Evolutionary conservation across 2,888 invertebrate species (phyloP).

Genomic region (Lumbricus terrestris): DNA sequence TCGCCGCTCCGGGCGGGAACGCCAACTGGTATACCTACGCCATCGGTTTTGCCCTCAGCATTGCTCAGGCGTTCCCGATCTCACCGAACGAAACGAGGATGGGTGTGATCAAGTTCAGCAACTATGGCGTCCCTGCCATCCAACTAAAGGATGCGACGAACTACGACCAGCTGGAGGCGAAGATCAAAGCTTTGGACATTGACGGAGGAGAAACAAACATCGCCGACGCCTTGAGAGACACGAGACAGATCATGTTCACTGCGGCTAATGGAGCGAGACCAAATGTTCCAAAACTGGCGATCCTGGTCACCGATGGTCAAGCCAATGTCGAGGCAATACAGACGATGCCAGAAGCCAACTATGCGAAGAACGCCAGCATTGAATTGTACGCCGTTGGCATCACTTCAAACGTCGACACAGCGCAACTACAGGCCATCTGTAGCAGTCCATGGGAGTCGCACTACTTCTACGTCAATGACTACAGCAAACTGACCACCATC

Average conservation of each 20-base stretch:
- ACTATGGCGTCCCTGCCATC: background rate
- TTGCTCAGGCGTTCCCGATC: slow-evolving; percentile 28
- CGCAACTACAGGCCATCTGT: slow-evolving; percentile 26
- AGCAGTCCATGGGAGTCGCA: slow-evolving; percentile 22
- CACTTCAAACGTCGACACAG: slow-evolving; percentile 24
- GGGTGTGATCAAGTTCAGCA: slow-evolving; percentile 26
- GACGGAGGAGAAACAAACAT: slow-evolving; percentile 34
- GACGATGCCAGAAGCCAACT: slow-evolving; percentile 31
- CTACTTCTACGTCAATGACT: slow-evolving; percentile 30
- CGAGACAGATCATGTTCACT: slow-evolving; percentile 9
- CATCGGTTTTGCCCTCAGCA: slow-evolving; percentile 25
- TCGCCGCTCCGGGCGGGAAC: slow-evolving; percentile 10
- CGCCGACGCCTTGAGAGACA: slow-evolving; percentile 26
- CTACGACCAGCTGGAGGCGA: background rate
- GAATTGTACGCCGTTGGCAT: slow-evolving; percentile 33
- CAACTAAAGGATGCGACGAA: slow-evolving; percentile 15
- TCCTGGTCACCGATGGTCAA: slow-evolving; percentile 36
- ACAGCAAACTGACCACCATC: slow-evolving; percentile 26
- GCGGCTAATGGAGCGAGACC: slow-evolving; percentile 23
- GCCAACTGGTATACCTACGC: slow-evolving; percentile 26
- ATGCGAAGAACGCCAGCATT: slow-evolving; percentile 29
- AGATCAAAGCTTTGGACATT: slow-evolving; percentile 15
- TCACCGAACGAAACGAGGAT: slow-evolving; percentile 24
- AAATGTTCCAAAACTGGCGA: slow-evolving; percentile 27
- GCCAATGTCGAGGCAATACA: slow-evolving; percentile 29